Conservation (phyloP, 2,113 vertebrate species). For the Athene cunicularia region DNA sequence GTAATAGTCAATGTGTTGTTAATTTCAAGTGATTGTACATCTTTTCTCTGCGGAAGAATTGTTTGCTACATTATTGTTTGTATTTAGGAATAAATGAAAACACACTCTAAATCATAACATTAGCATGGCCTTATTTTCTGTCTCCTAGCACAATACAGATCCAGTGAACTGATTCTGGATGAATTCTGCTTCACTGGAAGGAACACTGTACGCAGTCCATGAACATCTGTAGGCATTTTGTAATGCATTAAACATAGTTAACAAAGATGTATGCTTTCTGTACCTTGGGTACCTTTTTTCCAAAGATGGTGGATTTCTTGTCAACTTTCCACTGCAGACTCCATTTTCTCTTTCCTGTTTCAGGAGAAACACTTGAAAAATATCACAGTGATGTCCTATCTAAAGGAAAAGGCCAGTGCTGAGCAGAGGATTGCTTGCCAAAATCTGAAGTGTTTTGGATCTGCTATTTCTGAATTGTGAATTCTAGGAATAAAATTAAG, state of each 20-base stretch:
- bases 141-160: neutral
- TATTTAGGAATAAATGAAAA: constrained; percentile 46
- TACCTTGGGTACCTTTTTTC: neutral
- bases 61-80: neutral
- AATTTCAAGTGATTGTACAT: neutral
- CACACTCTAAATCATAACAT: neutral
- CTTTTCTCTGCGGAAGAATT: constrained; percentile 3
- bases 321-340: neutral
- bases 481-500: neutral
- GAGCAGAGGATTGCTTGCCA: neutral
- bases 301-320: neutral
- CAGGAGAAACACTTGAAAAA: neutral
- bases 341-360: neutral
- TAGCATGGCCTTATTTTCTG: neutral
- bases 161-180: neutral
- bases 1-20: neutral
- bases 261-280: neutral
- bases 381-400: neutral
- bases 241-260: neutral
- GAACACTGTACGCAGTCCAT: neutral
- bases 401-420: neutral
- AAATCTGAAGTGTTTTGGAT: neutral
- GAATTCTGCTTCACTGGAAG: neutral
- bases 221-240: neutral
- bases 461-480: neutral